Conservation (phyloP, 2,888 invertebrate genomes). For the Fragum fragum region DNA sequence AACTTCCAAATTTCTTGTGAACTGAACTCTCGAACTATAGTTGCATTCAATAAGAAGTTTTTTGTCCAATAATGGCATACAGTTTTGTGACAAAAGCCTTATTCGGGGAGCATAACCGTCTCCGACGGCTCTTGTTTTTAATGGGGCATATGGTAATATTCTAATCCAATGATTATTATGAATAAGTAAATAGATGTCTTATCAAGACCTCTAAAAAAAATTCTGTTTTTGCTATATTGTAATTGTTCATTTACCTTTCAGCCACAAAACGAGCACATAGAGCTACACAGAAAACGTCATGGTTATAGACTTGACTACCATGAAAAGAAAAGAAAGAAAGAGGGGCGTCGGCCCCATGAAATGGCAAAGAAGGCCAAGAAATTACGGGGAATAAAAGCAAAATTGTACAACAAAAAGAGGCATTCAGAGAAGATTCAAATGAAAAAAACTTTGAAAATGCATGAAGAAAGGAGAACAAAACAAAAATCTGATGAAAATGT, state of each 20-base stretch:
- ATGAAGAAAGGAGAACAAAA: slow-evolving; percentile 97
- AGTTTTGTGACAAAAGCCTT: no score
- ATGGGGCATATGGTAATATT: no score
- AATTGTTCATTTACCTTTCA: slow-evolving; percentile 67
- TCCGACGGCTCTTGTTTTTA: no score
- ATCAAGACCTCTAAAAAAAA: no score
- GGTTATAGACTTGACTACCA: slow-evolving; percentile 99
- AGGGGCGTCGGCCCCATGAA: slow-evolving; percentile 97
- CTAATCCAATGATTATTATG: no score
- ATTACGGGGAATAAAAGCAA: slow-evolving; percentile 98
- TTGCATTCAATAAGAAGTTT: no score
- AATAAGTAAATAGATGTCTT: no score
- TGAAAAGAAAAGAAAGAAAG: slow-evolving; percentile 97
- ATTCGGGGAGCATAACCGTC: no score
- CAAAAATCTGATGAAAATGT: slow-evolving; percentile 91
- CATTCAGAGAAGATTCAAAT: slow-evolving; percentile 99
- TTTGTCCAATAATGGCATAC: no score
- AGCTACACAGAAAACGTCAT: slow-evolving; percentile 97
- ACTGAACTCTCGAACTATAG: no score
- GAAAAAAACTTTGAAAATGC: slow-evolving; percentile 99
- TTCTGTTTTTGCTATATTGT: no score
- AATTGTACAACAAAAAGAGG: slow-evolving; percentile 98
- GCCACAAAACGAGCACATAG: slow-evolving; percentile 99
- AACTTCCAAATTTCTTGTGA: no score
- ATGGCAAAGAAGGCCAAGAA: slow-evolving; percentile 96